These are phyloP conservation scores for Podargus strigoides DNA, from an alignment of 2,797 vertebrate genomes.

Conservation along the genomic window DNA sequence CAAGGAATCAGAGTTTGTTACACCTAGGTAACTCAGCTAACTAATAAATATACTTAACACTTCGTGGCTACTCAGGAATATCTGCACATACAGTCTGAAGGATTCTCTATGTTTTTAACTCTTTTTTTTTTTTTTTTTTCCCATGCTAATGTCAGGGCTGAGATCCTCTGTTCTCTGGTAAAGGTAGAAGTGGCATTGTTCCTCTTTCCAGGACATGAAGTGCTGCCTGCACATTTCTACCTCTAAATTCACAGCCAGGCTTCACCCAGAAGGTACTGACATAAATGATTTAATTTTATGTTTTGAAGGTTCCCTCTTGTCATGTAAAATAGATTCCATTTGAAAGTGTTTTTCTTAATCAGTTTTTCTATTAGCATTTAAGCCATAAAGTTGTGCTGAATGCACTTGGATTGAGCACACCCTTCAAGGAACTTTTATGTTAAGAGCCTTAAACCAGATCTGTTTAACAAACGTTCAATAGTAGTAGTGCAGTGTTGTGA, in stretches of 20 bases:
- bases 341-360: neutral
- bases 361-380: neutral
- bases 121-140: fast-evolving
- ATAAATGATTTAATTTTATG: neutral
- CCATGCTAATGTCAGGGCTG: neutral
- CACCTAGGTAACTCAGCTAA: neutral
- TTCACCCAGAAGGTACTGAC: neutral
- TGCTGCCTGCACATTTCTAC: neutral
- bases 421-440: neutral
- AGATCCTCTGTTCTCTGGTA: neutral
- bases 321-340: neutral
- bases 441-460: neutral
- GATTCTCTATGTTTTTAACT: neutral
- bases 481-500: neutral
- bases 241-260: neutral
- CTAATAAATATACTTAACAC: neutral
- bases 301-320: neutral
- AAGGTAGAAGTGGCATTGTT: neutral
- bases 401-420: neutral
- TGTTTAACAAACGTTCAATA: neutral
- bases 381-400: neutral
- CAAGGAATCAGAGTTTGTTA: slow-evolving; percentile 19
- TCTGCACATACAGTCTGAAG: neutral
- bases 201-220: neutral
- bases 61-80: neutral